Evolutionary conservation across 2,888 invertebrate species (phyloP), one percentile per base, ranked within the genome.

Genomic region (Disparrhopalites patrizii): DNA sequence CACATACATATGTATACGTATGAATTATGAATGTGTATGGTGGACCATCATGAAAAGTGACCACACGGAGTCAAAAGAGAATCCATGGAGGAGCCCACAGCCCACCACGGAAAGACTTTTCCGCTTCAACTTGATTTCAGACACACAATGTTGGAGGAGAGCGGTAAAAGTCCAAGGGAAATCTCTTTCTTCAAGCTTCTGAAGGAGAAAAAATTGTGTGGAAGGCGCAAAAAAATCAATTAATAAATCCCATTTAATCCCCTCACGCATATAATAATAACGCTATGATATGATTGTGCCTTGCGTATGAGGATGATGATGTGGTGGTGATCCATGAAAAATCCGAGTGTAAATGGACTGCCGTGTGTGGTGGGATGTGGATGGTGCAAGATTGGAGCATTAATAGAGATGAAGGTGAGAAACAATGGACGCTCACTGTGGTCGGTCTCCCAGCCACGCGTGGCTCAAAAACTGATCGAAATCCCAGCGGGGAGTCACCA

Each of bases 191-290:
- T n/a, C n/a, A n/a, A 47, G 47, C 23, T 47, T 23, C 47, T 25
- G 47, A 47, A 23, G 23, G 25, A 13, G 47, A 18, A 4, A 47
- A n/a, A n/a, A n/a, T n/a, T n/a, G n/a, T n/a, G n/a, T n/a, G n/a
- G n/a, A n/a, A n/a, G 15, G n/a, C n/a, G 31, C 25, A 28, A 65
- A 65, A 64, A 65, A 65, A 65, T 65, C 65, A 65, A 65, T 65
- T 65, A 65, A 65, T 65, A 65, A 65, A 60, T 43, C 52, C 31
- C 65, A 65, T 65, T n/a, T 65, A 65, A 65, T 65, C 47, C 23
- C 25, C 47, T 47, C 47, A 13, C 47, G 13, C n/a, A n/a, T n/a
- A n/a, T n/a, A 38, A 83, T 82, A 47, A 23, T 47, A 47, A 47
- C 13, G 20, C 47, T n/a, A 25, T 47, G 47, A 47, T 20, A 25